Evolutionary conservation across 2,888 invertebrate species (phyloP).

Genomic region (Harpalus rufipes): DNA sequence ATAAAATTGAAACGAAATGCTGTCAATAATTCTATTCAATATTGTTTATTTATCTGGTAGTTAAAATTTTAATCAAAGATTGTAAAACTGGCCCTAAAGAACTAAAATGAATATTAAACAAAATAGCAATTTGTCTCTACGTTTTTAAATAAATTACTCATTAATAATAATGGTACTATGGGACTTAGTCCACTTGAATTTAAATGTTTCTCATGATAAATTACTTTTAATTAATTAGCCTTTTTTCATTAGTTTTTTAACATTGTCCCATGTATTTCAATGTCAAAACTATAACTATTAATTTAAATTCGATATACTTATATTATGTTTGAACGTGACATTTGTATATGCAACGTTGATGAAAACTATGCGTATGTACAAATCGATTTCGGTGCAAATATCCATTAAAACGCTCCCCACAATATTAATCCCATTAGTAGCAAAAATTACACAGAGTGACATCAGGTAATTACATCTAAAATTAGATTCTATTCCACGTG

Average conservation of each 20-base stretch:
- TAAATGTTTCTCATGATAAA: too few species aligned
- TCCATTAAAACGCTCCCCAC: slow-evolving; percentile 1
- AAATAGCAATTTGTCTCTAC: too few species aligned
- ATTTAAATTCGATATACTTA: neutral
- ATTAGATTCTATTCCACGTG: slow-evolving; percentile 18
- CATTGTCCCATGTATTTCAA: neutral
- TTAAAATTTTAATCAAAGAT: too few species aligned
- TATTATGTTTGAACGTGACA: neutral
- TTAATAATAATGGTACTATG: too few species aligned
- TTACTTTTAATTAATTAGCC: slow-evolving; percentile 10
- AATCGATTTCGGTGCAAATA: neutral
- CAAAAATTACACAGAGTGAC: slow-evolving; percentile 11
- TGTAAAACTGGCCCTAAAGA: too few species aligned
- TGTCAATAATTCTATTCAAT: too few species aligned
- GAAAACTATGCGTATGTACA: neutral
- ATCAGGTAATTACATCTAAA: slow-evolving; percentile 33
- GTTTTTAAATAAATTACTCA: too few species aligned
- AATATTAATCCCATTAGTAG: neutral
- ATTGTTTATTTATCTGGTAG: too few species aligned
- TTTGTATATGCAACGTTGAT: neutral
- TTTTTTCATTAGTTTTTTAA: neutral
- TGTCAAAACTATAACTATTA: neutral
- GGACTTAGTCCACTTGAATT: too few species aligned
- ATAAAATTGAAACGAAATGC: too few species aligned
- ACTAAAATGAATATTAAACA: too few species aligned